phyloP scores from a whole-genome alignment of 2,888 invertebrate species.

The Agrotis puta region DNA sequence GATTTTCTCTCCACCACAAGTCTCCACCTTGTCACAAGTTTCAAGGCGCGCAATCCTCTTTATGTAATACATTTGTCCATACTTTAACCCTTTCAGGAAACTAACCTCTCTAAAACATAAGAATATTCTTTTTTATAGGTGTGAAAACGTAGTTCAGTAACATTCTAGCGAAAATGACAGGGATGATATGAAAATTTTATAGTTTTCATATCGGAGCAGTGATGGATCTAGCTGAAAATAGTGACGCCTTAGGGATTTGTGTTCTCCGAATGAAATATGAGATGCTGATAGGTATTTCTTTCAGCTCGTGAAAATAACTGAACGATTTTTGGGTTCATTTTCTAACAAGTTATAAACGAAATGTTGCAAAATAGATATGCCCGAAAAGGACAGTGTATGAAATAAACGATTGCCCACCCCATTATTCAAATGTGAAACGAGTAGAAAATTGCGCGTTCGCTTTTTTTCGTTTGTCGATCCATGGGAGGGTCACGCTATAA shows the following conservation, averaged over 20 bases:
- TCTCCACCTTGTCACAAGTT: slow-evolving; percentile 51
- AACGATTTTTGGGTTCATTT: neutral
- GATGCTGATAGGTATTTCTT: slow-evolving; percentile 35
- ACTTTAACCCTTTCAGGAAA: slow-evolving; percentile 19
- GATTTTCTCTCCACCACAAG: slow-evolving; percentile 38
- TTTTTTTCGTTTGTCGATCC: slow-evolving; percentile 65
- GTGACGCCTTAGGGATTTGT: slow-evolving; percentile 39
- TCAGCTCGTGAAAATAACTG: neutral
- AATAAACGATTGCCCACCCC: slow-evolving; percentile 52
- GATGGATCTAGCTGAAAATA: slow-evolving; percentile 52
- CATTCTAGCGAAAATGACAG: slow-evolving; percentile 30
- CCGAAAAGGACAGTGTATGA: slow-evolving; percentile 49
- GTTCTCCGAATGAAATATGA: slow-evolving; percentile 37
- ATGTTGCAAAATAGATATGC: slow-evolving; percentile 29
- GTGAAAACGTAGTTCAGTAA: slow-evolving; percentile 15
- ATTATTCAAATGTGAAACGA: slow-evolving; percentile 66
- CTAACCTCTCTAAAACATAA: slow-evolving; percentile 9
- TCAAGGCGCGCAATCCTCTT: slow-evolving; percentile 45
- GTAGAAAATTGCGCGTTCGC: slow-evolving; percentile 63
- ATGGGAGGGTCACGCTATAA: slow-evolving; percentile 68
- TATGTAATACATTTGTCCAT: slow-evolving; percentile 33
- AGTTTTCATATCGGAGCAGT: slow-evolving; percentile 36
- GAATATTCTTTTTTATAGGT: slow-evolving; percentile 10
- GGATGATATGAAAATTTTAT: slow-evolving; percentile 48
- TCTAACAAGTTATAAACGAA: slow-evolving; percentile 3